Evolutionary conservation across 2,113 vertebrate genomes (phyloP), one percentile per base, ranked within the genome.

Genomic region (Zosterops hypoxanthus): DNA sequence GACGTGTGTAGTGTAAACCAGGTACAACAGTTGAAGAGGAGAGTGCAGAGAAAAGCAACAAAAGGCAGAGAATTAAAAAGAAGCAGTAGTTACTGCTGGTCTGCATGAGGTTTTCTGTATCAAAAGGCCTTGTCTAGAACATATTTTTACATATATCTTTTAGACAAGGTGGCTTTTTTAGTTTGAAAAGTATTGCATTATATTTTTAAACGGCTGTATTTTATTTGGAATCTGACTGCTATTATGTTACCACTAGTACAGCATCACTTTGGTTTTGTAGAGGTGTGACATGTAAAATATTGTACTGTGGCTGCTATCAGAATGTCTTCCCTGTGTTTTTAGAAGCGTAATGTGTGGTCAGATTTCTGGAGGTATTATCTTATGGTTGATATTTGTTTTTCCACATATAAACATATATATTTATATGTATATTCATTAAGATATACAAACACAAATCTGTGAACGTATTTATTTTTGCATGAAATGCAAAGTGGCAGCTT

Each of bases 131-230:
- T 86, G 69, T 88, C 26, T 78, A 69, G 69, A 86, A 82, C 22
- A 44, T 39, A 52, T 34, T 82, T 69, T 92, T 49, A 49, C 55
- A 8, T 76, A n/a, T 64, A 47, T 70, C 25, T 92, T 93, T 90
- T 86, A 49, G 80, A 57, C 31, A 87, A 78, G 23, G 34, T 49
- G 28, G 1, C 3, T 47, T 46, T 84, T 90, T 82, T 24, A 66
- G 28, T 72, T 87, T 92, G 86, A 87, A 94, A 93, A 39, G 86
- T 81, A 44, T 80, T 93, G 95, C 3, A 56, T 77, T 20, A 23
- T 63, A 49, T 64, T 96, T 88, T 78, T 92, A 96, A 97, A 94
- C 84, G 91, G 70, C 46, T 90, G 70, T 64, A 84, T 88, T 94
- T 94, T 96, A 33, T 53, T 91, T 96, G 86, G 64, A 76, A 64